A percentile compares a stretch with the other conserved stretches of the same genome.
These are phyloP conservation scores for Columba livia DNA, from an alignment of 2,113 vertebrate species.

Conservation along the genomic window DNA sequence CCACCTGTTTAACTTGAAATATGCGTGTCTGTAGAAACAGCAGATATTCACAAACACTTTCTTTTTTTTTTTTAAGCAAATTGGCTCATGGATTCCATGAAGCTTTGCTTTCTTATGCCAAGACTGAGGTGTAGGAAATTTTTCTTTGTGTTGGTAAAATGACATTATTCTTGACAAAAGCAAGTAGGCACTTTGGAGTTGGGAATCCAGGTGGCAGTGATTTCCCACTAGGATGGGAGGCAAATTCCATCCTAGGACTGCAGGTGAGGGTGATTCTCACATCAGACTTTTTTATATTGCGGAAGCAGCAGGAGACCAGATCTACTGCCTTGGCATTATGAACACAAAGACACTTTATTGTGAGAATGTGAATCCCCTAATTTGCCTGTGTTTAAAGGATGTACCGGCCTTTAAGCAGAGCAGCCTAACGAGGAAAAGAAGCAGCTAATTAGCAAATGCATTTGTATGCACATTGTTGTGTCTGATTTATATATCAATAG, in stretches of 20 bases:
- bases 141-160: not conserved
- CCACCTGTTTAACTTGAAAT: not conserved
- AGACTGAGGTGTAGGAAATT: not conserved
- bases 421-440: not conserved
- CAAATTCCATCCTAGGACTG: not conserved
- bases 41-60: rapidly evolving
- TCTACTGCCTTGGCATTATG: not conserved
- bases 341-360: not conserved
- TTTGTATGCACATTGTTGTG: not conserved
- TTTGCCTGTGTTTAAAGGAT: not conserved
- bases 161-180: not conserved
- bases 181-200: not conserved
- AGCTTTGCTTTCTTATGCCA: not conserved
- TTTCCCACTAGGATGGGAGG: not conserved
- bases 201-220: not conserved
- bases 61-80: not conserved
- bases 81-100: not conserved
- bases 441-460: conserved; percentile 3
- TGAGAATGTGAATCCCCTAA: not conserved
- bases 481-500: not conserved
- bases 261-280: not conserved
- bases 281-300: not conserved
- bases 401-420: not conserved
- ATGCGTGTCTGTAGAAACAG: not conserved
- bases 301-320: not conserved